Conservation (phyloP, 1,140 invertebrate species). For the Coelopa frigida region DNA sequence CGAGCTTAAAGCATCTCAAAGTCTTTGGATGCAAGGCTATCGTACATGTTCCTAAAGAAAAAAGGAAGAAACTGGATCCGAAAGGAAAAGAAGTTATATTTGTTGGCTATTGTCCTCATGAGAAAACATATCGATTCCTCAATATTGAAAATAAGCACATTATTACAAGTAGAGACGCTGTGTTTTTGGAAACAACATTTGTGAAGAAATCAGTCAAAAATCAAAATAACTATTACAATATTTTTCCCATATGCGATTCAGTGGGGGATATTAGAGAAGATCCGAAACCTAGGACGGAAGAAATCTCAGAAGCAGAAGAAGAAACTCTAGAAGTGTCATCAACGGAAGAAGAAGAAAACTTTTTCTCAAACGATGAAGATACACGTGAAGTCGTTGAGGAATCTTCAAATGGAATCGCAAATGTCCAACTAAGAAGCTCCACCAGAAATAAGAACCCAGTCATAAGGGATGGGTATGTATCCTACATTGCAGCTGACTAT, state of each 20-base stretch:
- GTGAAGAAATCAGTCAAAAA: background rate
- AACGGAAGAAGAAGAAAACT: background rate
- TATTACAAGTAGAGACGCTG: conserved; percentile 27
- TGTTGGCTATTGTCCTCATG: conserved; percentile 42
- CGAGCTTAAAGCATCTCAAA: conserved; percentile 20
- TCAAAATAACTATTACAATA: too few relatives aligned
- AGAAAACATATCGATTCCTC: conserved; percentile 42
- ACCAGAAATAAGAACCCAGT: background rate
- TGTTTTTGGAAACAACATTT: conserved; percentile 25
- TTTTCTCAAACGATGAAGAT: conserved; percentile 7
- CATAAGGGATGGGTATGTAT: background rate
- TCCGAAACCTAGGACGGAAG: background rate
- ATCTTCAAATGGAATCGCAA: background rate
- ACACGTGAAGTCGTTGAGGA: background rate
- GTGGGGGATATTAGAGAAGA: too few relatives aligned
- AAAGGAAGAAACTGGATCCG: conserved; percentile 32
- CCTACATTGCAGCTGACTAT: background rate
- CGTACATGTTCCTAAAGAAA: conserved; percentile 37
- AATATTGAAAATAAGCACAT: conserved; percentile 26
- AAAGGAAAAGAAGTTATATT: conserved; percentile 36
- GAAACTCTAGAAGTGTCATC: background rate
- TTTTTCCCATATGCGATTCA: too few relatives aligned
- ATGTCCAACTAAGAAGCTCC: too few relatives aligned
- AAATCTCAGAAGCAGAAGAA: background rate
- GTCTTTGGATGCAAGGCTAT: conserved; percentile 44